Conservation (phyloP, 1,140 invertebrate genomes). For the Phocides pigmalion region DNA sequence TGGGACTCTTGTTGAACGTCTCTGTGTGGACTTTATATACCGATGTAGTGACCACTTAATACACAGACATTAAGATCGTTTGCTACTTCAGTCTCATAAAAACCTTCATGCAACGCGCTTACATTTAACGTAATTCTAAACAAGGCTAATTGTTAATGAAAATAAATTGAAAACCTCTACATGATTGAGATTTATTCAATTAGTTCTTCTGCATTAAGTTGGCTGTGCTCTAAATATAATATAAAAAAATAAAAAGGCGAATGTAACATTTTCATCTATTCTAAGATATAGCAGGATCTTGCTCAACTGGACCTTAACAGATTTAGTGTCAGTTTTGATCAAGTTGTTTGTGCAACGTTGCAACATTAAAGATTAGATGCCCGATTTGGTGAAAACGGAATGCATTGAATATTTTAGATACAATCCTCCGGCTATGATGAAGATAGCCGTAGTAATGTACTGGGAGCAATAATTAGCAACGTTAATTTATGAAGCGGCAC, state of each 20-base stretch:
- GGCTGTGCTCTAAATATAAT: too few species aligned
- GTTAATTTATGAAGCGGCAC: slow-evolving; percentile 23
- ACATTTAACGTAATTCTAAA: too few species aligned
- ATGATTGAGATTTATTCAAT: too few species aligned
- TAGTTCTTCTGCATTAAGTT: too few species aligned
- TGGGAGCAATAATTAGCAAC: slow-evolving; percentile 16
- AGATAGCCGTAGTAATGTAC: slow-evolving; percentile 21
- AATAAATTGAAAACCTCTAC: too few species aligned
- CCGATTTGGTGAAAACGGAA: slow-evolving; percentile 42
- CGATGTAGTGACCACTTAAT: too few species aligned
- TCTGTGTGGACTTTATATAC: too few species aligned
- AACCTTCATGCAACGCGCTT: too few species aligned
- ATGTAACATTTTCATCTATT: not conserved
- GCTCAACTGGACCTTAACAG: slow-evolving; percentile 39
- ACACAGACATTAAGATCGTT: too few species aligned
- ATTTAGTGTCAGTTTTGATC: slow-evolving; percentile 48
- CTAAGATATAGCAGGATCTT: slow-evolving; percentile 29
- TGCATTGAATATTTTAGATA: slow-evolving; percentile 31
- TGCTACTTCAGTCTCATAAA: too few species aligned
- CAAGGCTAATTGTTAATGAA: too few species aligned
- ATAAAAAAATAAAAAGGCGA: not conserved
- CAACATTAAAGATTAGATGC: slow-evolving; percentile 35
- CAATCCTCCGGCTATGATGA: not conserved
- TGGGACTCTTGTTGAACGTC: too few species aligned
- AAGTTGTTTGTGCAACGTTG: slow-evolving; percentile 43